phyloP scores from a whole-genome alignment of 2,888 invertebrate genomes.

The Cryptophagus acutangulus region DNA sequence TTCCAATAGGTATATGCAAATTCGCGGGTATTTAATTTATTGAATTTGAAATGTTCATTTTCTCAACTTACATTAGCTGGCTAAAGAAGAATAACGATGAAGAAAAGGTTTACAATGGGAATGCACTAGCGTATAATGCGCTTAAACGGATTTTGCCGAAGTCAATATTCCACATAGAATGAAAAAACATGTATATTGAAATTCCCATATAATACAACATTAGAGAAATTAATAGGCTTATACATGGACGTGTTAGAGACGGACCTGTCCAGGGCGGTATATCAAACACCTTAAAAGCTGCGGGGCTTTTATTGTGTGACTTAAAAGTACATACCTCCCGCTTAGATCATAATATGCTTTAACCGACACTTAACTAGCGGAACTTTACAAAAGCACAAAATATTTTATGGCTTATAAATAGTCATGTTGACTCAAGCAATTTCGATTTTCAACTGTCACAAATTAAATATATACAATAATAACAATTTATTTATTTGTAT shows the following conservation, averaged over 20 bases:
- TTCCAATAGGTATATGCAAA: no score
- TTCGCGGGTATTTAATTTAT: no score
- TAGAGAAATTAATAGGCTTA: no score
- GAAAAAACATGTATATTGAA: no score
- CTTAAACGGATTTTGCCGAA: no score
- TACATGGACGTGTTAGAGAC: slow-evolving; percentile 24
- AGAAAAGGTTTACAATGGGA: no score
- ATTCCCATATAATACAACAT: no score
- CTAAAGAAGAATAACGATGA: no score
- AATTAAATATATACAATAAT: slow-evolving; percentile 25
- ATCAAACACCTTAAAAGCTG: slow-evolving; percentile 43
- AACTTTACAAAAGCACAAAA: slow-evolving; percentile 43
- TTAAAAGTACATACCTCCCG: slow-evolving; percentile 47
- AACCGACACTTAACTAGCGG: slow-evolving; percentile 46
- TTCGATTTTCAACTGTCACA: slow-evolving; percentile 26
- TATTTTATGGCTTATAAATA: slow-evolving; percentile 37
- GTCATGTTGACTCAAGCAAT: slow-evolving; percentile 33
- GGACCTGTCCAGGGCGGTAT: slow-evolving; percentile 42
- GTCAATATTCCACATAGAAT: no score
- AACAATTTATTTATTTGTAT: slow-evolving; percentile 28
- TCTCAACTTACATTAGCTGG: no score
- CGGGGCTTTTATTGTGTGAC: slow-evolving; percentile 45
- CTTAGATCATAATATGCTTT: slow-evolving; percentile 45
- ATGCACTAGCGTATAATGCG: no score
- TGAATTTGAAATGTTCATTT: no score